Percentiles rank a stretch among this genome's conserved stretches.
Conservation (phyloP, 1,140 invertebrate species). For the Drosophila ambigua region DNA sequence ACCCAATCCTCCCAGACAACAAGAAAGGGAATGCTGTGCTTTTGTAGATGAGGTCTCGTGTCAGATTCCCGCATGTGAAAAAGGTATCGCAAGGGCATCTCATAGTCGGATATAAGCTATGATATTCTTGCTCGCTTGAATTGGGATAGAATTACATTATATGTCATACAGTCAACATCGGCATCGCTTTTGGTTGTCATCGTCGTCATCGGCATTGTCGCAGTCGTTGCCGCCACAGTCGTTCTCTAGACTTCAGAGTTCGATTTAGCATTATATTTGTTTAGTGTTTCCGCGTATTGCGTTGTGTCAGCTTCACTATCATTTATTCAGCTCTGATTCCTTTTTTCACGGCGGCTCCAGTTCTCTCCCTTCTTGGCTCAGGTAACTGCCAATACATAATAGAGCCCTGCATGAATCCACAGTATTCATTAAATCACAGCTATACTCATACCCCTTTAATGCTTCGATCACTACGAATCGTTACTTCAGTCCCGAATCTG, state of each 20-base stretch:
- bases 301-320: slow-evolving; percentile 50
- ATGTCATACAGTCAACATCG: slow-evolving; percentile 29
- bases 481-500: too few species aligned
- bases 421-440: not conserved
- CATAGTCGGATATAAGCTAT: too few species aligned
- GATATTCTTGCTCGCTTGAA: not conserved
- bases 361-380: slow-evolving; percentile 14
- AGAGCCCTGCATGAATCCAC: too few species aligned
- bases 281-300: slow-evolving; percentile 66
- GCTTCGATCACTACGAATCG: not conserved
- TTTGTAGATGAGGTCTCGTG: too few species aligned
- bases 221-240: slow-evolving; percentile 25
- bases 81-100: too few species aligned
- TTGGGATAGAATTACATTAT: slow-evolving; percentile 54
- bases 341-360: slow-evolving; percentile 8
- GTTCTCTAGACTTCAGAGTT: slow-evolving; percentile 26
- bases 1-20: too few species aligned
- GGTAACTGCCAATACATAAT: too few species aligned
- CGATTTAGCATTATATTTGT: slow-evolving; percentile 41
- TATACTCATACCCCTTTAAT: not conserved
- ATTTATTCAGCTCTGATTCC: slow-evolving; percentile 14
- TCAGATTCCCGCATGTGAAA: too few species aligned
- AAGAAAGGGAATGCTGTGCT: too few species aligned
- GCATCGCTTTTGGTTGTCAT: slow-evolving; percentile 11
- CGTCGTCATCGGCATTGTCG: not conserved